Evolutionary conservation across 1,140 invertebrate species (phyloP), one percentile per base, ranked within the genome.

Genomic region (Brachionus plicatilis): DNA sequence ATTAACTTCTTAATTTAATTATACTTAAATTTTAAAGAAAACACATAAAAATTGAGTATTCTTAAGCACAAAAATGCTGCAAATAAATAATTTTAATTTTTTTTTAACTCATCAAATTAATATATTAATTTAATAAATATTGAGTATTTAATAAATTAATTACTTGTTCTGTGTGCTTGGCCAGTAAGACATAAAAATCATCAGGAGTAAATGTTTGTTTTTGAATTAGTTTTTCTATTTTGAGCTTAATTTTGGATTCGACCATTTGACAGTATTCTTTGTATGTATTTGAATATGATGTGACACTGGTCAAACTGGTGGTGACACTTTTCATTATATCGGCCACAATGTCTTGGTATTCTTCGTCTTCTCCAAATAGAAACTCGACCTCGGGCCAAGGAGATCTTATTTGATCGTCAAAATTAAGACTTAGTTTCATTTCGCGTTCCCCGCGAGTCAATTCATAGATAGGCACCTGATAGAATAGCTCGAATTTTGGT

Each of bases 211-310:
- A 90, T 9, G 85, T 84, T 78, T 87, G 86, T 60, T 86, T 86
- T 4, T 86, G 70, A 86, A 89, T 88, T 0, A 87, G 88, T 11
- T 86, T 87, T 17, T 87, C 87, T 4, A 89, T 87, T 85, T 89
- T 86, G 60, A 89, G 83, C 20, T 85, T 85, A 20, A 86, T 85
- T 17, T 87, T 86, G 56, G 88, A 86, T 56, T 89, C 87, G 27
- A 90, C 89, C 89, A 90, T 90, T 24, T 86, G 68, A 86, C 88
- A 89, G 78, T 88, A 90, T 80, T 87, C 85, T 29, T 88, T 86
- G 86, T 88, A 90, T 43, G 88, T 88, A 56, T 84, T 85, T 9
- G 86, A 27, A 85, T 86, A 89, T 70, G 88, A 87, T 47, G 87
- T 86, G 9, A 89, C 85, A 20, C 87, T 86, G 43, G 87, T 86